Evolutionary conservation across 1,140 invertebrate species (phyloP).

Genomic region (Coptotermes formosanus): DNA sequence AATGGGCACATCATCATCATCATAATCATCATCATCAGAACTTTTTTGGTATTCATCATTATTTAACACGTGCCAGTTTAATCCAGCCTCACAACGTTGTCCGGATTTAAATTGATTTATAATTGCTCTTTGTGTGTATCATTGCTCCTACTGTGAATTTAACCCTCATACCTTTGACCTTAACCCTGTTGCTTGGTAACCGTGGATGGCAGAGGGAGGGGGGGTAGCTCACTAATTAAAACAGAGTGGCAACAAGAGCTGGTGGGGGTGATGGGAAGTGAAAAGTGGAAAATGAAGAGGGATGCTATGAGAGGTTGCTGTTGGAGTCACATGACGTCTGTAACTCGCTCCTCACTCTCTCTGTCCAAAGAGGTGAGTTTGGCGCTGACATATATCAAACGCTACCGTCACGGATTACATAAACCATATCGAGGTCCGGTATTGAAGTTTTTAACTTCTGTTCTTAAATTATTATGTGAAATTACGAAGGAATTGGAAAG

Average conservation of each 20-base stretch:
- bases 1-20: too few species aligned
- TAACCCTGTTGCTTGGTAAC: constrained; percentile 38
- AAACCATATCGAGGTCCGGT: background rate
- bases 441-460: background rate
- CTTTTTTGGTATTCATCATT: too few species aligned
- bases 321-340: constrained; percentile 19
- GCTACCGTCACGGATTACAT: background rate
- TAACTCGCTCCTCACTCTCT: background rate
- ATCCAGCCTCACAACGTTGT: background rate
- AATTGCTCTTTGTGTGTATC: background rate
- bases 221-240: background rate
- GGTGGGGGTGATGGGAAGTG: constrained; percentile 36
- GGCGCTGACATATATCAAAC: background rate
- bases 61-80: background rate
- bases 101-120: background rate
- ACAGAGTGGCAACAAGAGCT: background rate
- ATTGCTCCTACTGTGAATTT: background rate
- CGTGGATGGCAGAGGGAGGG: constrained; percentile 26
- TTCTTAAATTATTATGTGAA: background rate
- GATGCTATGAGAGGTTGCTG: constrained; percentile 32
- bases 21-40: too few species aligned
- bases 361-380: background rate
- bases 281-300: constrained; percentile 39
- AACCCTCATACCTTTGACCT: background rate
- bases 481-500: background rate